phyloP scores from a whole-genome alignment of 2,113 vertebrate species.

The Atrichornis clamosus region DNA sequence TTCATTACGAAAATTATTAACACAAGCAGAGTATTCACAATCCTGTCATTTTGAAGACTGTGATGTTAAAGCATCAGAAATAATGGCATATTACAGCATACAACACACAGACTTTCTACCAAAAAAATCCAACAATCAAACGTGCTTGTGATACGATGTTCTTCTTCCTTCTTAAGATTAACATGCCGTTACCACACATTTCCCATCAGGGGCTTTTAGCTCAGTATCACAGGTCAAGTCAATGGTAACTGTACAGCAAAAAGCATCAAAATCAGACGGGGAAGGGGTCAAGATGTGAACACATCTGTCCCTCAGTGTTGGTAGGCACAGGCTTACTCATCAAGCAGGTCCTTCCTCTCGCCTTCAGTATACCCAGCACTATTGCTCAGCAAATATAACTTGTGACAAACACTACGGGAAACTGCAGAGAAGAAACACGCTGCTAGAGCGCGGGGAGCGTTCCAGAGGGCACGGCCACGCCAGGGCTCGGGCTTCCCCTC shows the following conservation, averaged over 20 bases:
- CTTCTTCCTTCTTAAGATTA: background rate
- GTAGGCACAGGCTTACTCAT: background rate
- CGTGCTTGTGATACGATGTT: background rate
- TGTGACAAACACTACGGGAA: background rate
- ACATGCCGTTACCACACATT: background rate
- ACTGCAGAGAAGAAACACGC: background rate
- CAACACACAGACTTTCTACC: background rate
- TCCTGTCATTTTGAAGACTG: background rate
- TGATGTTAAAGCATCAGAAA: background rate
- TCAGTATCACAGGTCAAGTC: background rate
- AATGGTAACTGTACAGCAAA: background rate
- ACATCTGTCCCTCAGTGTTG: background rate
- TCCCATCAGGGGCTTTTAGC: background rate
- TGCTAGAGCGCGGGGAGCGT: background rate
- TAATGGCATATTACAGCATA: background rate
- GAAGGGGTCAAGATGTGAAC: background rate
- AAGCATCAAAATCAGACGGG: background rate
- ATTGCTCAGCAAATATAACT: slow-evolving; percentile 54
- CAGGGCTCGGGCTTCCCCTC: background rate
- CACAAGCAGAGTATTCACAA: background rate
- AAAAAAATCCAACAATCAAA: background rate
- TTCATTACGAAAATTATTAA: background rate
- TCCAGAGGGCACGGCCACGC: background rate
- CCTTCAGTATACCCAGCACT: background rate
- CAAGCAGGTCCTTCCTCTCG: background rate